phyloP scores from a whole-genome alignment of 2,888 invertebrate species.

The Zaprionus obscuricornis region DNA sequence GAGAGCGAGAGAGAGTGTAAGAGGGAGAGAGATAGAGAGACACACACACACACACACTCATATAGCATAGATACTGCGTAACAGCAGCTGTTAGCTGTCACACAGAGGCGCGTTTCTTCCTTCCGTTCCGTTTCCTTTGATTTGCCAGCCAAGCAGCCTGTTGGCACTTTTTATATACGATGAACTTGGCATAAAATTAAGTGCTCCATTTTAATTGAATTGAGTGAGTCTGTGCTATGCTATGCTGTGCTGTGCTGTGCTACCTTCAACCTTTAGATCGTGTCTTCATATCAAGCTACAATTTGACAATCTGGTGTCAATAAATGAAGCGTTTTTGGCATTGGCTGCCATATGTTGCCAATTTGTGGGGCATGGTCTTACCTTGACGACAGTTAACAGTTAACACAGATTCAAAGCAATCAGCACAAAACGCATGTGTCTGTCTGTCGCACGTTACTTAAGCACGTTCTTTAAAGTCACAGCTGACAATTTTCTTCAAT shows the following conservation, averaged over 20 bases:
- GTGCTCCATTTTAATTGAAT: slow-evolving; percentile 75
- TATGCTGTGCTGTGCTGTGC: too few species aligned
- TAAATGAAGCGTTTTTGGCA: slow-evolving; percentile 41
- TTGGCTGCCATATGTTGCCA: slow-evolving; percentile 64
- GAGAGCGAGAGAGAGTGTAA: too few species aligned
- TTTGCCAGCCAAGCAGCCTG: slow-evolving; percentile 43
- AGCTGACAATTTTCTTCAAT: slow-evolving; percentile 20
- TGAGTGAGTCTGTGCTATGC: slow-evolving; percentile 52
- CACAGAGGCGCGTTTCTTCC: slow-evolving; percentile 29
- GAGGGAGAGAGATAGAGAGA: too few species aligned
- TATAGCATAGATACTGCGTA: slow-evolving; percentile 3
- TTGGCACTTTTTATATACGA: slow-evolving; percentile 55
- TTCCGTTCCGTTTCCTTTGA: slow-evolving; percentile 45
- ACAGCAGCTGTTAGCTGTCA: slow-evolving; percentile 46
- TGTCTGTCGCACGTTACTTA: not conserved
- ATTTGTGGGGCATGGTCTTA: slow-evolving; percentile 32
- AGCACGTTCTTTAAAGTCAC: slow-evolving; percentile 19
- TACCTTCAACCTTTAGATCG: not conserved
- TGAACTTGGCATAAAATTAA: slow-evolving; percentile 74
- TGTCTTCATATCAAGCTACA: not conserved
- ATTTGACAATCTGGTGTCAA: slow-evolving; percentile 55
- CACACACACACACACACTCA: slow-evolving; percentile 16
- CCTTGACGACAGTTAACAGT: slow-evolving; percentile 2
- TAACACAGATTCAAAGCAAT: not conserved
- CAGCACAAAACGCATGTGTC: too few species aligned